phyloP scores from a whole-genome alignment of 2,113 vertebrate species.

The Salvelinus namaycush region DNA sequence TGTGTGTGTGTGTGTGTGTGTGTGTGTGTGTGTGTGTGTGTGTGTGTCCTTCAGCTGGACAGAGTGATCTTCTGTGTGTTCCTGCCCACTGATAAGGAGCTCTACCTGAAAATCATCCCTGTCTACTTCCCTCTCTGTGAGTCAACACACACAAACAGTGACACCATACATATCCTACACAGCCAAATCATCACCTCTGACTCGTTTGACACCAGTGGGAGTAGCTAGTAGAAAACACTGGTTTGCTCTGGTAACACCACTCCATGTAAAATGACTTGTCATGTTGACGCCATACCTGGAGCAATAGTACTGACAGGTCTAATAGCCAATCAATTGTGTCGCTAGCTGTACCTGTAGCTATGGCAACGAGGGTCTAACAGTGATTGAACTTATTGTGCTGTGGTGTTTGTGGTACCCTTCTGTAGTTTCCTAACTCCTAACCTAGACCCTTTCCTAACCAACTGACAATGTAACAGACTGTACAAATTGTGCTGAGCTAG shows the following conservation, averaged over 20 bases:
- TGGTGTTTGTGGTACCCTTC: background rate
- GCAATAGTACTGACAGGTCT: background rate
- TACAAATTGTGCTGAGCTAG: too few relatives aligned
- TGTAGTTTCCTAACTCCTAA: background rate
- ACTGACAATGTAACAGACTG: background rate
- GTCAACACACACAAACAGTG: constrained; percentile 21
- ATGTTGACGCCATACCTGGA: background rate
- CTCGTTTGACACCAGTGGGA: background rate
- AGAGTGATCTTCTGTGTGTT: constrained; percentile 79
- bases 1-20: too few relatives aligned
- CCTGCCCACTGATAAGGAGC: constrained; percentile 70
- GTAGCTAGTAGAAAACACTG: background rate
- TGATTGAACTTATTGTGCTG: background rate
- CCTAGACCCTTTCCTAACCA: background rate
- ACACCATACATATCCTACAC: background rate
- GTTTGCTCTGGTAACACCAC: background rate
- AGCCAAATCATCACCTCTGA: background rate
- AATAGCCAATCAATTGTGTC: constrained; percentile 20
- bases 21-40: too few relatives aligned
- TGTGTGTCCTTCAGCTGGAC: constrained; percentile 65
- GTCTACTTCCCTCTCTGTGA: constrained; percentile 75
- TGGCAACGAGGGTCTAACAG: background rate
- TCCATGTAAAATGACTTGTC: background rate
- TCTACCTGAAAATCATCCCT: constrained; percentile 71
- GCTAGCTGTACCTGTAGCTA: background rate